Base-by-base conservation (phyloP, 2,888 invertebrate genomes). In the Tipula lateralis region DNA sequence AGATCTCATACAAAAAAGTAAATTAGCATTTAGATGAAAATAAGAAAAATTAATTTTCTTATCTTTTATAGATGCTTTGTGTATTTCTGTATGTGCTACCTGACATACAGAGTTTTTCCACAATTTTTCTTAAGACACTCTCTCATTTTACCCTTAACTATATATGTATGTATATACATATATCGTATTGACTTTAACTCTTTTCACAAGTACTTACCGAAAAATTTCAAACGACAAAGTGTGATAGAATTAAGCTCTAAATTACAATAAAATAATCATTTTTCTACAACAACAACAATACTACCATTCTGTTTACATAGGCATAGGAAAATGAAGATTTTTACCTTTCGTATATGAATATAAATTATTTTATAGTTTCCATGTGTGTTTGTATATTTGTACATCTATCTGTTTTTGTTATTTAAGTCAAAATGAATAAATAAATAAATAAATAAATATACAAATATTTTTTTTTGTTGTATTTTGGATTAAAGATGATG, bases 1-100 rank as follows among this genome's bases (percentile, higher is more conserved):
- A 44, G 32, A 32, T n/a, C 32, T 12, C 36, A 36, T 12, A 36
- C 16, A 50, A 50, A n/a, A n/a, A 66, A 24, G 66, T 19, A 24
- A 66, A 66, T 66, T 66, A 66, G 66, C 66, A 66, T 66, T 24
- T 66, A 66, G 66, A 66, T 66, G 66, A 66, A 66, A 66, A 66
- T 66, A 66, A 24, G 66, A 66, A 66, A 50, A 66, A 66, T 66
- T 66, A 66, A 66, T 66, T 66, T 24, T 66, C 66, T 66, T 66
- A 66, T 66, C 66, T 66, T 7, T 66, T 7, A 24, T 66, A 19
- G 24, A 24, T 66, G 66, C 13, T 66, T 66, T 66, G 12, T 39
- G n/a, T 19, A 39, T 12, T 2, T 39, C 39, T 39, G 13, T 39
- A 6, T 32, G 32, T 44, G 44, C 44, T 44, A 24, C 66, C 24